Evolutionary conservation across 1,140 invertebrate genomes (phyloP).

Genomic region (Pogonus chalceus): DNA sequence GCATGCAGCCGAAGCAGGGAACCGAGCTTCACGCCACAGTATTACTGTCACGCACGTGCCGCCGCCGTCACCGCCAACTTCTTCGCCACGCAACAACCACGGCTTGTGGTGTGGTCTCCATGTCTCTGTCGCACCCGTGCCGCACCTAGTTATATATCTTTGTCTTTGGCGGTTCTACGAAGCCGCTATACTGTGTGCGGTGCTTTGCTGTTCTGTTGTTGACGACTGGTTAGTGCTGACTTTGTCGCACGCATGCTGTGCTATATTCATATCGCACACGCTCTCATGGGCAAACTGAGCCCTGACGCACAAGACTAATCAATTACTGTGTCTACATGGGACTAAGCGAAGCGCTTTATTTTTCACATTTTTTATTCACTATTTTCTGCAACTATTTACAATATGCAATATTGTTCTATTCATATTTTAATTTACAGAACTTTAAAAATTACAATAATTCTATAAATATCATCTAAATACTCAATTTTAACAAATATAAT

Average conservation of each 20-base stretch:
- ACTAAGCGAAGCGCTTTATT: too few species aligned
- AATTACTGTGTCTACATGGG: not conserved
- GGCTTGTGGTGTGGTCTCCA: not conserved
- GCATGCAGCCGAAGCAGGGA: too few species aligned
- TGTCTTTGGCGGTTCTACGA: too few species aligned
- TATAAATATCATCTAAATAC: too few species aligned
- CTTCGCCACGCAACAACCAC: not conserved
- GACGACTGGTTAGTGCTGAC: not conserved
- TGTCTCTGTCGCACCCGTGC: not conserved
- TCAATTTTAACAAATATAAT: too few species aligned
- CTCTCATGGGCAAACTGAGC: not conserved
- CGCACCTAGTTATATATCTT: too few species aligned
- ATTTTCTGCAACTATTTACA: too few species aligned
- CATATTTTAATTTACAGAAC: too few species aligned
- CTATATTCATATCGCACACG: conserved; percentile 4
- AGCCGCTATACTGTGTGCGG: not conserved
- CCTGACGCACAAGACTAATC: conserved; percentile 6
- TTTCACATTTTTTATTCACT: too few species aligned
- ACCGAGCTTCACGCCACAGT: too few species aligned
- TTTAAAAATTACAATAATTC: too few species aligned
- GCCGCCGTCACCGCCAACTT: not conserved
- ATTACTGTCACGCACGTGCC: conserved; percentile 5
- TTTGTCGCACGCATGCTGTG: not conserved
- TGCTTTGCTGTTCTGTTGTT: not conserved
- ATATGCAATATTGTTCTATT: too few species aligned